phyloP scores from a whole-genome alignment of 2,797 vertebrate species.

The Margarornis squamiger region DNA sequence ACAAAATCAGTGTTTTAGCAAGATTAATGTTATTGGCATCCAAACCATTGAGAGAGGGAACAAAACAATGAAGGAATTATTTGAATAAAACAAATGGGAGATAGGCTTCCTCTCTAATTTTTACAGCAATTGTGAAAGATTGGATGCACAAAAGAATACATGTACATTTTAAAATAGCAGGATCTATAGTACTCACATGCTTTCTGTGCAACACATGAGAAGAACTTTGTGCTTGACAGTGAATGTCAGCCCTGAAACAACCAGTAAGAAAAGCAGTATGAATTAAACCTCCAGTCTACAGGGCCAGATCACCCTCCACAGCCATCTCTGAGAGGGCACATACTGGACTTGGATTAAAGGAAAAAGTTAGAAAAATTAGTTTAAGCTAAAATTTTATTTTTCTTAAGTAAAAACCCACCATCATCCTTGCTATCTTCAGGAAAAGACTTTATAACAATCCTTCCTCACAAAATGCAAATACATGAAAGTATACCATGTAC shows the following conservation, averaged over 20 bases:
- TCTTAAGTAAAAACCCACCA: not conserved
- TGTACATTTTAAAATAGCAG: rapidly evolving
- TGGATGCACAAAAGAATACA: not conserved
- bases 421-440: not conserved
- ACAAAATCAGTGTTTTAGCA: not conserved
- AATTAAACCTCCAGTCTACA: not conserved
- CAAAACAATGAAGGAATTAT: not conserved
- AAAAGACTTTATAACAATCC: not conserved
- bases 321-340: not conserved
- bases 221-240: not conserved
- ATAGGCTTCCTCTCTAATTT: not conserved
- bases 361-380: not conserved
- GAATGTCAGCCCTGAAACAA: not conserved
- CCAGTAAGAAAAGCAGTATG: not conserved
- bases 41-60: not conserved
- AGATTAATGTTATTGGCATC: not conserved
- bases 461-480: not conserved
- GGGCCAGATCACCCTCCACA: not conserved
- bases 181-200: rapidly evolving
- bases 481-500: not conserved
- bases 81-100: not conserved
- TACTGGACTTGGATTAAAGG: not conserved
- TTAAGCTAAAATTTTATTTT: not conserved
- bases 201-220: not conserved
- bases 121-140: not conserved